Evolutionary conservation across 2,797 vertebrate species (phyloP), one percentile per base, ranked within the genome.

Genomic region (Hylomyscus alleni): DNA sequence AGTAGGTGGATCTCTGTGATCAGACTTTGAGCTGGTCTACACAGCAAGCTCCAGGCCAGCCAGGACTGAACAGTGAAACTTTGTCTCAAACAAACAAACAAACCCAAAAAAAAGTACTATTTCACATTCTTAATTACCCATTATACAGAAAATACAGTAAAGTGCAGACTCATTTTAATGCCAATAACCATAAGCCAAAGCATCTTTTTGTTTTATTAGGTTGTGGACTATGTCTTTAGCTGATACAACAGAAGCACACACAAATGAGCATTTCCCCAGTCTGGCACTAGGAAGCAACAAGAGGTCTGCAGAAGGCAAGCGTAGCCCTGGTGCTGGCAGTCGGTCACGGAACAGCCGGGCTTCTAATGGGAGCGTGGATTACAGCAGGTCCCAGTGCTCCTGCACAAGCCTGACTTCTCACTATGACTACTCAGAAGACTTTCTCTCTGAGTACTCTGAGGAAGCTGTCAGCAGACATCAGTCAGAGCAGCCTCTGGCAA

Each of bases 361-460:
- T 19, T 96, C 85, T 1, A 81, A 50, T 6, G 50, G 69, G 94
- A 95, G 94, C 19, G 88, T 94, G 20, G 96, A 96, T 4, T 96
- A 90, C 34, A 97, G 95, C 90, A 24, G 47, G 3, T 96, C 96
- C 0, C 96, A 58, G 82, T 84, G 96, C 29, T 97, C 97, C 92
- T 91, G 50, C 67, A 10, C 89, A 31, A 98, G 96, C 37, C 65
- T 84, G 44, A 44, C 29, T 8, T 96, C 97, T 54, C 95, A 47
- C 9, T 91, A 40, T 0, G 96, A 97, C 58, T 97, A 97, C n/a
- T 96, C 97, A 0, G 96, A 98, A 88, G 96, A 93, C 77, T 98
- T 98, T 62, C 3, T 88, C 76, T 97, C 95, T 14, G 97, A 40
- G 1, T 92, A n/a, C 34, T 97, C 90, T 37, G 97, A 92, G 94